Evolutionary conservation across 2,797 vertebrate genomes (phyloP).

Genomic region (Holocentrus rufus): DNA sequence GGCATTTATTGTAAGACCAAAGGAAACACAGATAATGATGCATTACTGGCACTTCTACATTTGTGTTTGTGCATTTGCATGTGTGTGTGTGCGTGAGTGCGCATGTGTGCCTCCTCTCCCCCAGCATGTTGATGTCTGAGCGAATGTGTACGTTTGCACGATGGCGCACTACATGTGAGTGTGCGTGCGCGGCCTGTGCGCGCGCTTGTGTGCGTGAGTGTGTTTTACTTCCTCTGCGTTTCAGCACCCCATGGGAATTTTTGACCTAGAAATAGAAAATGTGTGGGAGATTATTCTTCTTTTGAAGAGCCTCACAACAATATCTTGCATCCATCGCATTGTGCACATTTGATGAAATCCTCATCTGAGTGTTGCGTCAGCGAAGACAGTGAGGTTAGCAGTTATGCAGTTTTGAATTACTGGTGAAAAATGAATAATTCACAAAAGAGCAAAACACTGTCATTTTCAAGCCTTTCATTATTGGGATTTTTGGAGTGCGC

Average conservation of each 20-base stretch:
- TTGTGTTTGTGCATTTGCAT: conserved; percentile 43
- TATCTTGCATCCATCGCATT: conserved; percentile 70
- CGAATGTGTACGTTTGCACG: conserved; percentile 41
- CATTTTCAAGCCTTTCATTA: conserved; percentile 46
- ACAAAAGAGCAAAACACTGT: conserved; percentile 58
- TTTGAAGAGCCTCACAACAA: conserved; percentile 77
- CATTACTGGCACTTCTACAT: conserved; percentile 40
- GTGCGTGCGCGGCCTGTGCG: conserved; percentile 36
- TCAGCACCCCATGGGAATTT: conserved; percentile 77
- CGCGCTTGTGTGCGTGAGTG: conserved; percentile 46
- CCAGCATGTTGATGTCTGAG: conserved; percentile 29
- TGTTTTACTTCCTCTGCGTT: conserved; percentile 70
- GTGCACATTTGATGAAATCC: conserved; percentile 75
- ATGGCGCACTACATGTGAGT: conserved; percentile 17
- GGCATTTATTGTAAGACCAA: conserved; percentile 5
- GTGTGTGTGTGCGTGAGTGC: conserved; percentile 32
- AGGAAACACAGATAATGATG: conserved; percentile 18
- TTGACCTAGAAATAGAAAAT: conserved; percentile 81
- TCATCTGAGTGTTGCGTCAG: conserved; percentile 76
- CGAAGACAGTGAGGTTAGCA: conserved; percentile 68
- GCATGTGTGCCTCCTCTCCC: conserved; percentile 1
- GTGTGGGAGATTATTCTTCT: conserved; percentile 81
- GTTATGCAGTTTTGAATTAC: conserved; percentile 76
- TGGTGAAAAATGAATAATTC: conserved; percentile 72
- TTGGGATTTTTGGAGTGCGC: conserved; percentile 42